Evolutionary conservation across 2,888 invertebrate species (phyloP).

Genomic region (Drosophila picticornis): DNA sequence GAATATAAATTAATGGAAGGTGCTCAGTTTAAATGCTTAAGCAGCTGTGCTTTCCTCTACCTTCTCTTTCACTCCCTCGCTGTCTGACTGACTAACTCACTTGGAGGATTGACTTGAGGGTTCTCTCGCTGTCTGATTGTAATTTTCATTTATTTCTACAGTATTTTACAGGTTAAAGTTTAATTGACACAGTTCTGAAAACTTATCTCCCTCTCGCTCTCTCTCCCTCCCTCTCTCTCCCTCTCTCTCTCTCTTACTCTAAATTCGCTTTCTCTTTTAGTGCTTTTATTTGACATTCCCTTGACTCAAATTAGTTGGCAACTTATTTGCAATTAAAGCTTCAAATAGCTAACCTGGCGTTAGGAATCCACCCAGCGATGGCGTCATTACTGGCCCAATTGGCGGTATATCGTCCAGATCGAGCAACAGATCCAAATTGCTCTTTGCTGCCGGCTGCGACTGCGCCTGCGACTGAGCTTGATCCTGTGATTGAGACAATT

Average conservation of each 20-base stretch:
- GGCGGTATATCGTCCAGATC: slow-evolving; percentile 93
- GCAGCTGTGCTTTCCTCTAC: background rate
- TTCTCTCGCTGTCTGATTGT: background rate
- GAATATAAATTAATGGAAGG: background rate
- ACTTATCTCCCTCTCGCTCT: background rate
- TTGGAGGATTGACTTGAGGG: background rate
- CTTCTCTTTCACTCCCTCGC: background rate
- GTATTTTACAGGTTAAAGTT: background rate
- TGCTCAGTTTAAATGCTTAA: background rate
- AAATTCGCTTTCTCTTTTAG: background rate
- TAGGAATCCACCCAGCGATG: slow-evolving; percentile 92
- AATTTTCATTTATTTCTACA: background rate
- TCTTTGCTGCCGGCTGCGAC: slow-evolving; percentile 82
- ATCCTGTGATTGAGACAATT: background rate
- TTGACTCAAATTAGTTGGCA: too few relatives aligned
- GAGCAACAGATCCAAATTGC: slow-evolving; percentile 92
- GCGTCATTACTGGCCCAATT: slow-evolving; percentile 89
- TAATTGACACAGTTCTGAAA: background rate
- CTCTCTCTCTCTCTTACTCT: background rate
- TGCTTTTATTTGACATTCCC: background rate
- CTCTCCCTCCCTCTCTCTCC: background rate
- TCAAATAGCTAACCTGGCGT: slow-evolving; percentile 86
- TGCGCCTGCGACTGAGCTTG: background rate
- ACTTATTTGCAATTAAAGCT: background rate
- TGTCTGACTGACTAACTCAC: too few relatives aligned